Base-by-base conservation (phyloP, 2,888 invertebrate genomes). In the Xylota sylvarum region DNA sequence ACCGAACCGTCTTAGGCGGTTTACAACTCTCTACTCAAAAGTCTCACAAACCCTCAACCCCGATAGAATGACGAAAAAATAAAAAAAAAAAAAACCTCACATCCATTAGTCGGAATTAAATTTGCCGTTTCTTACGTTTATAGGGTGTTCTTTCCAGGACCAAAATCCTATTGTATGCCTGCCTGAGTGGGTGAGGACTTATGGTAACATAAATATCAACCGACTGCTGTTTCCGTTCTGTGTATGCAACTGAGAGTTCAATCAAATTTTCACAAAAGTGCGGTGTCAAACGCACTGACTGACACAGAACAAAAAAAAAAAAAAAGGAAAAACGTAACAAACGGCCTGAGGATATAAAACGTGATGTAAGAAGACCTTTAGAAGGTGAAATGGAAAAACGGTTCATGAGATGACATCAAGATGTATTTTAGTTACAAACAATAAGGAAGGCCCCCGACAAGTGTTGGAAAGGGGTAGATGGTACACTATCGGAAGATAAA, bases 101-200 rank as follows among this genome's bases (percentile, higher is more conserved):
- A 77, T 81, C 85, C 85, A 85, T 85, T 85, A 86, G 77, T 40
- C 55, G 81, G 81, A 81, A 86, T 86, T 81, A 86, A 86, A 86
- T 86, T 81, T 86, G 60, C 60, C 52, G 73, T 73, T 77, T 50
- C 50, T 52, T 46, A 74, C 40, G 55, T 67, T 80, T 70, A 72
- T 65, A 9, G 81, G 72, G 76, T 72, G 17, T 70, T 80, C 56
- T 12, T 40, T 52, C 35, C 37, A 55, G 10, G 52, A 65, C 56
- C 56, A 48, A 27, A 64, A 69, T 50, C 50, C 50, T 43, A 52
- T 70, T 70, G 64, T 79, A 37, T 27, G 37, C 30, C 40, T 43
- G 32, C 10, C 32, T 48, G 56, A 79, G 55, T 48, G 60, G 23
- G 70, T 50, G 23, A 64, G 64, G 77, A 40, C 69, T 64, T 76